A percentile compares a stretch with the other conserved stretches of the same genome.
Conservation (phyloP, 2,888 invertebrate species). For the Lasiommata megera region DNA sequence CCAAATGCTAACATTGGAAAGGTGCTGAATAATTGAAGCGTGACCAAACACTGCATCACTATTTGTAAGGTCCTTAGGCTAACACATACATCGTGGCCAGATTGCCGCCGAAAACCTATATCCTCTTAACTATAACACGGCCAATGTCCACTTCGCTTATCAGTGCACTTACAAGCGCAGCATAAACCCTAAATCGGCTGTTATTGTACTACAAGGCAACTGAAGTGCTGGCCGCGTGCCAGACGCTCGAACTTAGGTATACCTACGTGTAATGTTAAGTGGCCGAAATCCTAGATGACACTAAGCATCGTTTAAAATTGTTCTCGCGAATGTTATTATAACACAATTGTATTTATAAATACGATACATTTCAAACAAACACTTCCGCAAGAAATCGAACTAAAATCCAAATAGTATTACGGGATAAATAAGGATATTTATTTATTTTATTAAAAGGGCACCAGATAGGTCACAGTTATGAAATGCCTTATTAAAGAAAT, state of each 20-base stretch:
- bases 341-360: too few relatives aligned
- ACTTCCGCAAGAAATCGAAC: too few relatives aligned
- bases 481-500: too few relatives aligned
- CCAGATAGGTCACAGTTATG: too few relatives aligned
- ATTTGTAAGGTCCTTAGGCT: too few relatives aligned
- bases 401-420: too few relatives aligned
- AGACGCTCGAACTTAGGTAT: neutral
- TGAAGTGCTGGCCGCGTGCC: neutral
- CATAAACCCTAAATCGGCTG: constrained; percentile 6
- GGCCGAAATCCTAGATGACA: constrained; percentile 3
- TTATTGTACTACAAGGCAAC: neutral
- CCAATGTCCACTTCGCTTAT: neutral
- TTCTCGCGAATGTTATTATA: neutral
- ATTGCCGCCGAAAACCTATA: neutral
- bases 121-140: neutral
- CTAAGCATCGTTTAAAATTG: neutral
- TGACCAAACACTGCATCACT: too few relatives aligned
- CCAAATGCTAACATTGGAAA: too few relatives aligned
- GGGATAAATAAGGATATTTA: too few relatives aligned
- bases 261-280: neutral
- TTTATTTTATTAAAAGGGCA: too few relatives aligned
- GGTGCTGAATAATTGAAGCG: too few relatives aligned
- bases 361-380: too few relatives aligned
- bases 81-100: neutral
- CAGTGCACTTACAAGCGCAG: constrained; percentile 5